Conservation (phyloP, 2,888 invertebrate species). For the Idaea aversata region DNA sequence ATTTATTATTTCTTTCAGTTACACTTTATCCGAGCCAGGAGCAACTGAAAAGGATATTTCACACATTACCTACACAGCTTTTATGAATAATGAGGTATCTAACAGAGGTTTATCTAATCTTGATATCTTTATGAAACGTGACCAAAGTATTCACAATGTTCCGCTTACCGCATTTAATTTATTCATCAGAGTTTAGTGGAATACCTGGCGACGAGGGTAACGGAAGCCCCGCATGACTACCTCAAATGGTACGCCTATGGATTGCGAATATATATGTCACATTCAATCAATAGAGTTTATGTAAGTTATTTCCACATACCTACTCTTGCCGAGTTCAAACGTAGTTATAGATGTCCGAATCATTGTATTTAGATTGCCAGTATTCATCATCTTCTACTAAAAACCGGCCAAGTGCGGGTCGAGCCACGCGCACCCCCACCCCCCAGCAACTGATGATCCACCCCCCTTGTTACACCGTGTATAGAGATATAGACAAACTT, state of each 20-base stretch:
- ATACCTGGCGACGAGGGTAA: conserved; percentile 59
- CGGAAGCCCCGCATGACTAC: conserved; percentile 63
- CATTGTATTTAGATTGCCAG: too few relatives aligned
- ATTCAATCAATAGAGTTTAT: too few relatives aligned
- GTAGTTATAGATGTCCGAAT: too few relatives aligned
- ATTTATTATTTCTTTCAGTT: conserved; percentile 39
- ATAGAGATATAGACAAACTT: too few relatives aligned
- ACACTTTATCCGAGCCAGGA: conserved; percentile 54
- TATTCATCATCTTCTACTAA: too few relatives aligned
- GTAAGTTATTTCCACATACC: conserved; percentile 14
- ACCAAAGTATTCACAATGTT: neutral
- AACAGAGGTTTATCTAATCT: too few relatives aligned
- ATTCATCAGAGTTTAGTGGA: conserved; percentile 54
- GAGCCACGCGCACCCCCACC: neutral
- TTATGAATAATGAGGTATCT: conserved; percentile 47
- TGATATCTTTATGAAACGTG: too few relatives aligned
- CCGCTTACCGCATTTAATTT: neutral
- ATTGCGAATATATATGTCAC: too few relatives aligned
- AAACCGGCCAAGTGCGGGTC: too few relatives aligned
- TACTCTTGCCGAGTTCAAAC: neutral
- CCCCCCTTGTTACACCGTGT: too few relatives aligned
- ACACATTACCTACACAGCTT: conserved; percentile 49
- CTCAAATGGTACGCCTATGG: conserved; percentile 64
- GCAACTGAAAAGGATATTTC: conserved; percentile 37
- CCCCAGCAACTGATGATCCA: too few relatives aligned